Evolutionary conservation across 1,140 invertebrate species (phyloP), one percentile per base, ranked within the genome.

Genomic region (Drosophila guanche): DNA sequence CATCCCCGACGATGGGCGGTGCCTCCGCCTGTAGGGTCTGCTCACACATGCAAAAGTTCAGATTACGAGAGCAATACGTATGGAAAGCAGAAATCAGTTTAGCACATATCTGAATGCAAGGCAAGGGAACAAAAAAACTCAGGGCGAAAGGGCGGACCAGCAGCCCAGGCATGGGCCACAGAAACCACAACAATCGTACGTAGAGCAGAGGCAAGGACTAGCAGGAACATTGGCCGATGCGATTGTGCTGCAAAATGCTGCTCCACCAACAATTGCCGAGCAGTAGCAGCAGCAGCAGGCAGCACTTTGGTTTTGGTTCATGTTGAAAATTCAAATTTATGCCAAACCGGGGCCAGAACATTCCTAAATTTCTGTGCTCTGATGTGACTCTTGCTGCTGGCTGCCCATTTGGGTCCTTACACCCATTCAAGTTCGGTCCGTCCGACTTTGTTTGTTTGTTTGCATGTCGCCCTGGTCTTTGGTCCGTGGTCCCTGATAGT

Each of bases 311-410:
- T 27, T 56, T 20, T 20, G 16, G 50, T 12, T 53, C 61, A 67
- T 85, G 76, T 76, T 79, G 81, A 69, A 84, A 85, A 84, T 84
- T 79, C 80, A 86, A 84, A 84, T 84, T 84, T 84, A 84, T 84
- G 76, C 81, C 52, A 63, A 55, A 60, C 54, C 42, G 40, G 61
- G 57, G 59, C 60, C 69, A 60, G 76, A 76, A 61, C 59, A 75
- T 75, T 57, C 55, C 46, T 40, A 0, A 47, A 68, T 67, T 48
- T 68, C 66, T 43, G 41, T 68, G 33, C 66, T 20, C 43, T 37
- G 12, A 60, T 61, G 61, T 25, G 16, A 41, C 43, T 55, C 7
- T 29, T 50, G 27, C 47, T 29, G 43, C 16, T 51, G 14, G 6
- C 16, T 51, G 3, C 29, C 62, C 65, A 55, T 42, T 22, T 54